Conservation (phyloP, 1,140 invertebrate genomes). For the Octopus bimaculoides region DNA sequence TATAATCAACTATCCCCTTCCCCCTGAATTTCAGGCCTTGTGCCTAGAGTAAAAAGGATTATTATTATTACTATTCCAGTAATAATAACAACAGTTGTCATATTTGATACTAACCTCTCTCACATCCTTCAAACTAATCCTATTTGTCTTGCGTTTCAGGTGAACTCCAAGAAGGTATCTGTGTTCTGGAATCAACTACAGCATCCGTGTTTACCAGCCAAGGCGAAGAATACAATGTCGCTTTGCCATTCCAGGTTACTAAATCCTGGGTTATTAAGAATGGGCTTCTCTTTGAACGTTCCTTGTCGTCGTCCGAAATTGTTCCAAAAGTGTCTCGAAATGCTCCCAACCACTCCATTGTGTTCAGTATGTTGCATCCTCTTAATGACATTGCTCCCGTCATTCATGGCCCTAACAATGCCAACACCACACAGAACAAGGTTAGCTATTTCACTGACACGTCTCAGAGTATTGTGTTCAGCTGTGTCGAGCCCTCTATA, state of each 20-base stretch:
- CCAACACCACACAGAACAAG: constrained; percentile 24
- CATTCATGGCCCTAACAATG: constrained; percentile 55
- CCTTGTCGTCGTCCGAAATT: constrained; percentile 38
- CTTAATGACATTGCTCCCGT: constrained; percentile 85
- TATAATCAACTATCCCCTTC: too few species aligned
- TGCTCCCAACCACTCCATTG: constrained; percentile 62
- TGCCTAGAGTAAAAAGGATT: too few species aligned
- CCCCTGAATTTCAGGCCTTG: too few species aligned
- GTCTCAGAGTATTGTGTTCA: constrained; percentile 66
- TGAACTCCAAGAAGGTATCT: constrained; percentile 62
- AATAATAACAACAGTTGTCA: neutral
- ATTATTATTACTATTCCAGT: neutral
- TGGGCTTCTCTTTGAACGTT: constrained; percentile 53
- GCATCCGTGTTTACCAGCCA: constrained; percentile 75
- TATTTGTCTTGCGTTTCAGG: constrained; percentile 24
- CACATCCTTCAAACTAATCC: too few species aligned
- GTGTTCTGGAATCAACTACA: constrained; percentile 74
- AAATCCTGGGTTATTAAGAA: constrained; percentile 48
- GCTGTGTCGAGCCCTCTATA: constrained; percentile 66
- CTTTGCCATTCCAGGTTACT: constrained; percentile 74
- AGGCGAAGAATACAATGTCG: constrained; percentile 78
- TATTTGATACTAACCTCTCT: neutral
- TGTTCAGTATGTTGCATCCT: constrained; percentile 83
- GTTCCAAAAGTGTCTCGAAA: constrained; percentile 41
- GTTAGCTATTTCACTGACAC: constrained; percentile 65